phyloP scores from a whole-genome alignment of 2,888 invertebrate species.

The Trachelus tabidus region DNA sequence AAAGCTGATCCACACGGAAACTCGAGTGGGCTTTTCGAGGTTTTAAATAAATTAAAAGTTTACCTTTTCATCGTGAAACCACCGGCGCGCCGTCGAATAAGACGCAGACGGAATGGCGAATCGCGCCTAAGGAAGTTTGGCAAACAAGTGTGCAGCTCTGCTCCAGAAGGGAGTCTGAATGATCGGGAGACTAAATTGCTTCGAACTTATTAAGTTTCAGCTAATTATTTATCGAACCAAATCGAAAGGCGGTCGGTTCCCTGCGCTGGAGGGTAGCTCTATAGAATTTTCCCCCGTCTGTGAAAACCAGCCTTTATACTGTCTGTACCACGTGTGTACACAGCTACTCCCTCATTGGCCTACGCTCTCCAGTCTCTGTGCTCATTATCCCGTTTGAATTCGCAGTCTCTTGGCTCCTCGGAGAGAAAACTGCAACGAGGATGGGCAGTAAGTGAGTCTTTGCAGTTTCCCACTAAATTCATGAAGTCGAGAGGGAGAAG shows the following conservation, averaged over 20 bases:
- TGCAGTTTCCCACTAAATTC: not conserved
- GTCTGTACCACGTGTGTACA: not conserved
- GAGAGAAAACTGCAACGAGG: not conserved
- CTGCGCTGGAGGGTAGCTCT: not conserved
- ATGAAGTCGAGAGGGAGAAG: not conserved
- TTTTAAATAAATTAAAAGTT: constrained; percentile 53
- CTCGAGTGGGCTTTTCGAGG: constrained; percentile 17
- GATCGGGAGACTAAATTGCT: not conserved
- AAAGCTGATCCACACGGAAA: constrained; percentile 9
- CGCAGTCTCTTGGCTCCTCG: not conserved
- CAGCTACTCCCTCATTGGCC: constrained; percentile 15
- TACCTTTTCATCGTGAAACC: constrained; percentile 19
- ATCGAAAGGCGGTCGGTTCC: not conserved
- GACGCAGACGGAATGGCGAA: not conserved
- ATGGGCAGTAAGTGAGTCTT: not conserved
- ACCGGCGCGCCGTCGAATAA: not conserved
- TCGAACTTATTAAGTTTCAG: constrained; percentile 24
- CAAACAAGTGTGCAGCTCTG: not conserved
- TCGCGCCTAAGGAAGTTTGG: not conserved
- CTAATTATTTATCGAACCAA: constrained; percentile 33
- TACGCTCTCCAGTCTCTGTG: constrained; percentile 16
- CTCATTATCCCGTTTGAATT: constrained; percentile 16
- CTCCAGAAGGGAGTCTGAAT: not conserved
- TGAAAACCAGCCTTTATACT: not conserved
- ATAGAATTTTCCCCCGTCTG: not conserved